Evolutionary conservation across 2,113 vertebrate species (phyloP), one percentile per base, ranked within the genome.

Genomic region (Atherinomorus stipes): DNA sequence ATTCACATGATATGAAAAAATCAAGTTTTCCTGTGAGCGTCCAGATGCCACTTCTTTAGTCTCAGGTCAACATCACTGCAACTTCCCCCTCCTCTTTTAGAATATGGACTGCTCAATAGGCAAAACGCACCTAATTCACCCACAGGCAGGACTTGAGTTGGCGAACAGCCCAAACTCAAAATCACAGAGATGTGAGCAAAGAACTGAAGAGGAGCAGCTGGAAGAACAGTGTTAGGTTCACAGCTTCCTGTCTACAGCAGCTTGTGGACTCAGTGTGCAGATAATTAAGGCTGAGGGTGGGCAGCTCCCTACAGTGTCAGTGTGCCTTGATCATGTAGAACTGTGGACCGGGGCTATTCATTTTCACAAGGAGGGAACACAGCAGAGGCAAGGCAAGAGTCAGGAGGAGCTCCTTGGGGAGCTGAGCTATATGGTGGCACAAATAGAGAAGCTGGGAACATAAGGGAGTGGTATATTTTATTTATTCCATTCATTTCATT

Each of bases 241-340:
- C 75, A 80, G 76, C 56, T 66, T 80, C 75, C 37, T 71, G 81
- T 57, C 74, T 77, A 76, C 75, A 64, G 68, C 86, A 75, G 80
- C 81, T 76, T 81, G 84, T 85, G 80, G 71, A 73, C 78, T 80
- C 78, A 73, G 75, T 59, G 86, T 84, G 81, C 58, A 83, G 76
- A 86, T 90, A 83, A 88, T 86, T 85, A 82, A 80, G 74, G 83
- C 71, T 85, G 90, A 85, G 90, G 81, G 79, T 84, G 89, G 82
- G 85, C 85, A 83, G 85, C 79, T 88, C 84, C 76, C 84, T 42
- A 40, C 70, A 77, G 85, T 16, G 67, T 58, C 71, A 7, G 22
- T 64, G 74, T 42, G 81, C 64, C 76, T 86, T 83, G 74, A 83
- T 80, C 77, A 71, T 6, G 38, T 65, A 50, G 75, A 59, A 70